These are phyloP conservation scores for Halyomorpha halys DNA, from an alignment of 1,140 invertebrate species.

Conservation along the genomic window DNA sequence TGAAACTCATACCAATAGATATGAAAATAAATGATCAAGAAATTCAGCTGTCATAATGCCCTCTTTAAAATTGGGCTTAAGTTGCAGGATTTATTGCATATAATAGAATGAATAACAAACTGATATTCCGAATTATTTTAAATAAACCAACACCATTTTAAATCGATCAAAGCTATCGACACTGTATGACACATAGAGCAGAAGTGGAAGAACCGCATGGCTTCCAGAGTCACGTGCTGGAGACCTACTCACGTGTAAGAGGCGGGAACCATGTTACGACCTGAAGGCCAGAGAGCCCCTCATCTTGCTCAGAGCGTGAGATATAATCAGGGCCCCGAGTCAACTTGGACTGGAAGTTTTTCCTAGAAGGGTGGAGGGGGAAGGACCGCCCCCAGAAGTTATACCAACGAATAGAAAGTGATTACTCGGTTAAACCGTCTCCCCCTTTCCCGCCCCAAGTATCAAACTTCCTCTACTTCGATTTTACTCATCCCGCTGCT, in stretches of 20 bases:
- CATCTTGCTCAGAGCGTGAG: neutral
- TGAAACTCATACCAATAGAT: too few relatives aligned
- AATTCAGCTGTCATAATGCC: too few relatives aligned
- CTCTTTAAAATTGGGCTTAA: too few relatives aligned
- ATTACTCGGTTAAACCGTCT: conserved; percentile 13
- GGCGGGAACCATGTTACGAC: conserved; percentile 13
- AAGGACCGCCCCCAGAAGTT: conserved; percentile 6
- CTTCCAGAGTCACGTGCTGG: too few relatives aligned
- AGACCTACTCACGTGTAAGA: conserved; percentile 11
- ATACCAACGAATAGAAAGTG: conserved; percentile 19
- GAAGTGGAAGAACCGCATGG: too few relatives aligned
- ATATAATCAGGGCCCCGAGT: conserved; percentile 16
- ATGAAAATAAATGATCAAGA: too few relatives aligned
- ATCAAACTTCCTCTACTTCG: conserved; percentile 17
- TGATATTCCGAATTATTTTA: too few relatives aligned
- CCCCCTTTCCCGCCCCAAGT: conserved; percentile 7
- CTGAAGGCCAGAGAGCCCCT: neutral
- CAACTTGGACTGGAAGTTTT: conserved; percentile 16
- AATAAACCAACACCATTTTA: too few relatives aligned
- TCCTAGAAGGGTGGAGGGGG: neutral
- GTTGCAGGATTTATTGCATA: too few relatives aligned
- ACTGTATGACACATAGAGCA: too few relatives aligned
- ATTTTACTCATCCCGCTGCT: conserved; percentile 16
- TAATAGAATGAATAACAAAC: too few relatives aligned
- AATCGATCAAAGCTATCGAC: too few relatives aligned